A percentile compares a stretch with the other conserved stretches of the same genome.
These are phyloP conservation scores for Odobenus rosmarus DNA, from an alignment of 2,113 vertebrate species.

Conservation along the genomic window DNA sequence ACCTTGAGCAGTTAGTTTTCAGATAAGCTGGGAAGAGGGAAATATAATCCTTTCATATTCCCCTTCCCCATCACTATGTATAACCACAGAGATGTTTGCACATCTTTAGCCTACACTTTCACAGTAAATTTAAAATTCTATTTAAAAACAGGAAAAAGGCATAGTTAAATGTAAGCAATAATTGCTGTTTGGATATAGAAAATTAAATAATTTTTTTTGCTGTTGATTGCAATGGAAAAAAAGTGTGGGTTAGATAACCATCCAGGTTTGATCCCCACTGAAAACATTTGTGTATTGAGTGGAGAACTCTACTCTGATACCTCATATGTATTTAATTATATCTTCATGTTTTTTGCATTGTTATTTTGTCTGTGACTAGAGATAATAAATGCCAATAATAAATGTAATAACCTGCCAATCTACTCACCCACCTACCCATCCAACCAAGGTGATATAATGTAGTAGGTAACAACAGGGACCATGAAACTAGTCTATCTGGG, in stretches of 20 bases:
- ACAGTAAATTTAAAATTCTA: neutral
- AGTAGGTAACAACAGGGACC: neutral
- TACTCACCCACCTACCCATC: neutral
- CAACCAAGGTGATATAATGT: neutral
- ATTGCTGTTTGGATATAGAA: neutral
- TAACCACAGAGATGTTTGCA: neutral
- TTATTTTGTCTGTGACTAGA: neutral
- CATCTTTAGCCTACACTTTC: neutral
- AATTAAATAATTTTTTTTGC: neutral
- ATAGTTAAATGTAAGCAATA: neutral
- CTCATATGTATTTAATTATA: conserved; percentile 10
- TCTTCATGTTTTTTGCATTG: neutral
- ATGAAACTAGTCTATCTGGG: neutral
- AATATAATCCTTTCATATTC: neutral
- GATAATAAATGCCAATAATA: neutral
- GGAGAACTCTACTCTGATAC: neutral
- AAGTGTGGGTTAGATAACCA: neutral
- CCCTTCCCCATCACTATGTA: neutral
- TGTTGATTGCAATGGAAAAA: neutral
- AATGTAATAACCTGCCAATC: neutral
- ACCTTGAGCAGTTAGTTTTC: neutral
- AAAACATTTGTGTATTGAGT: conserved; percentile 8
- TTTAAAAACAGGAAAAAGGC: neutral
- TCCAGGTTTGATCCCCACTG: neutral
- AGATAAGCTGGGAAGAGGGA: neutral